A percentile compares a stretch with the other conserved stretches of the same genome.
phyloP scores from a whole-genome alignment of 2,113 vertebrate species.

The Actenoides lindsayi region DNA sequence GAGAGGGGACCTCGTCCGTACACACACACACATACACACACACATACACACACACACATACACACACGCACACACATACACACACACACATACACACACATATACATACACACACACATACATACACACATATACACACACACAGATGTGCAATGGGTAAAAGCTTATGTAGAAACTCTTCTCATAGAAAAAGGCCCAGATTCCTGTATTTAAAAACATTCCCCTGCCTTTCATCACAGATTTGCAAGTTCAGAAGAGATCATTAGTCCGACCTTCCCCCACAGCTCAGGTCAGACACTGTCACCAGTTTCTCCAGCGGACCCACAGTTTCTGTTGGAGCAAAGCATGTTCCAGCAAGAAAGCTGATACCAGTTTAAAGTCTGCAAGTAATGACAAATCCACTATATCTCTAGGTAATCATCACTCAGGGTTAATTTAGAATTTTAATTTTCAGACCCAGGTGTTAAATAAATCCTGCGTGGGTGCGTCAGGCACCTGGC shows the following conservation, averaged over 20 bases:
- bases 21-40: rapidly evolving
- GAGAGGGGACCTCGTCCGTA: not conserved
- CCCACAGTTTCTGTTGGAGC: not conserved
- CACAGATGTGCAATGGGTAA: not conserved
- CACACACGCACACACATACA: no score
- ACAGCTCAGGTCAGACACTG: not conserved
- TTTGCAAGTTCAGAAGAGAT: not conserved
- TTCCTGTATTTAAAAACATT: not conserved
- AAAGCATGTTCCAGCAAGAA: not conserved
- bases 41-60: rapidly evolving
- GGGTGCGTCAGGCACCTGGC: not conserved
- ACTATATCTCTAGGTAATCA: not conserved
- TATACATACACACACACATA: no score
- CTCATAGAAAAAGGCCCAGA: not conserved
- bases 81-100: rapidly evolving
- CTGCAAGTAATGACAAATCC: not conserved
- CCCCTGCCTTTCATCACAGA: not conserved
- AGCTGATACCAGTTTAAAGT: not conserved
- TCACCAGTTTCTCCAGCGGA: not conserved
- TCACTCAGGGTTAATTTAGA: slow-evolving; percentile 3
- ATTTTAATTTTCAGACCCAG: slow-evolving; percentile 34
- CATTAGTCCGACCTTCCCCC: not conserved
- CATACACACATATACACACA: no score
- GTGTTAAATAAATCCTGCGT: not conserved
- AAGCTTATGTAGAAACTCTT: not conserved